These are phyloP conservation scores for Formica aserva DNA, from an alignment of 2,888 invertebrate species.

Conservation along the genomic window DNA sequence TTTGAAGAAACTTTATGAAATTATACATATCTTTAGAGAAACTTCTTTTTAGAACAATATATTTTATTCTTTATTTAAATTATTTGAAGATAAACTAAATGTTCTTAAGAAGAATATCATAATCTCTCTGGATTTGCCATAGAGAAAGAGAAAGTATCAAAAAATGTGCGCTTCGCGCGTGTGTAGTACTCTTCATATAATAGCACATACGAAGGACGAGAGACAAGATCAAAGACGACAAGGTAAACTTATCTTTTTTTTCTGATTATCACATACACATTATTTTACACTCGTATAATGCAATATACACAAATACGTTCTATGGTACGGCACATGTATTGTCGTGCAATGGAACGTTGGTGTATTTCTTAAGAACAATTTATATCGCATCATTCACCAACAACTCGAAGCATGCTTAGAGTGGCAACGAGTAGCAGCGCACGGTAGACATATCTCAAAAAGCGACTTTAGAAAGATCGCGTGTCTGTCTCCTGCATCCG, in stretches of 20 bases:
- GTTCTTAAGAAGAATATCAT: background rate
- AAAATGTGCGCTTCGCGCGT: conserved; percentile 4
- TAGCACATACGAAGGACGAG: conserved; percentile 8
- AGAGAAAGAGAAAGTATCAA: too few species aligned
- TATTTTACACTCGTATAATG: background rate
- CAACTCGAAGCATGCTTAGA: conserved; percentile 8
- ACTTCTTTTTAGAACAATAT: background rate
- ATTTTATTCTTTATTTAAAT: background rate
- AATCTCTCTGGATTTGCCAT: background rate
- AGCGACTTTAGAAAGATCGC: conserved; percentile 46
- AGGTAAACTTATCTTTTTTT: conserved; percentile 30
- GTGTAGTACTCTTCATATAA: background rate
- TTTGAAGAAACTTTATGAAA: background rate
- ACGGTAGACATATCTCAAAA: conserved; percentile 52
- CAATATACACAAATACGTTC: background rate
- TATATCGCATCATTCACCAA: background rate
- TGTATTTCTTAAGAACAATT: background rate
- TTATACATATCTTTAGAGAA: background rate
- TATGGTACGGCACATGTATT: background rate
- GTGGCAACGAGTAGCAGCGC: conserved; percentile 39
- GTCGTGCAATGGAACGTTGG: conserved; percentile 1
- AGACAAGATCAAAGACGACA: conserved; percentile 10
- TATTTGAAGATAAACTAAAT: background rate
- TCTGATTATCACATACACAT: background rate
- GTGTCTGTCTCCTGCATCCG: conserved; percentile 51